A percentile compares a stretch with the other conserved stretches of the same genome.
These are phyloP conservation scores for Kradibia gibbosae DNA, from an alignment of 1,140 invertebrate species.

Conservation along the genomic window DNA sequence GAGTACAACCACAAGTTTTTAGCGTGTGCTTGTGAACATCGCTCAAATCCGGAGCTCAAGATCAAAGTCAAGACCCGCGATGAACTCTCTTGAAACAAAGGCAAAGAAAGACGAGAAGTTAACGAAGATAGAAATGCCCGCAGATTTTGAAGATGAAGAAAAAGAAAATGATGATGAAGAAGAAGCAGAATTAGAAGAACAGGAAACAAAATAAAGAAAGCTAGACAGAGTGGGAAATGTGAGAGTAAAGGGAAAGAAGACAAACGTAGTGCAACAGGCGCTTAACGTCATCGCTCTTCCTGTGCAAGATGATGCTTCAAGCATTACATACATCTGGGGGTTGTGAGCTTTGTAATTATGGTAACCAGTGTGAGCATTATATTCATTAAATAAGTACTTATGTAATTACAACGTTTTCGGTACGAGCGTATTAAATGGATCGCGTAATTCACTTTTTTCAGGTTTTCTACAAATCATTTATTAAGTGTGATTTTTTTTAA, in stretches of 20 bases:
- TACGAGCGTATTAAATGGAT: background rate
- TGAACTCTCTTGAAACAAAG: conserved; percentile 52
- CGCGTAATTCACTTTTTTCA: background rate
- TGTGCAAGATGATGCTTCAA: conserved; percentile 36
- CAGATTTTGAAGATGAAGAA: conserved; percentile 27
- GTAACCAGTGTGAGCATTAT: conserved; percentile 61
- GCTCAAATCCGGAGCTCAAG: conserved; percentile 44
- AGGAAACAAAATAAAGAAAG: conserved; percentile 51
- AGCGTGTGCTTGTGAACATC: conserved; percentile 32
- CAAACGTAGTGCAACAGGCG: conserved; percentile 62
- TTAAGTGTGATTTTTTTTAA: conserved; percentile 16
- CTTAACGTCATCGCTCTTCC: conserved; percentile 67
- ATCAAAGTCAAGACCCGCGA: conserved; percentile 52
- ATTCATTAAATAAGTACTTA: conserved; percentile 55
- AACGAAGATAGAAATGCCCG: conserved; percentile 51
- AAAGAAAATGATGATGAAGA: conserved; percentile 51
- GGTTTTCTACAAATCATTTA: background rate
- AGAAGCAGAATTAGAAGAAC: conserved; percentile 36
- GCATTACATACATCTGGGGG: background rate
- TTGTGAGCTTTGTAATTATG: conserved; percentile 63
- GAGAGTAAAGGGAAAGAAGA: conserved; percentile 50
- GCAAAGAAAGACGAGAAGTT: conserved; percentile 51
- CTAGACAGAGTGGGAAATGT: conserved; percentile 37
- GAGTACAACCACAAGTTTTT: conserved; percentile 29
- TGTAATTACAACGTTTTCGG: background rate